Evolutionary conservation across 2,888 invertebrate species (phyloP).

Genomic region (Netelia virgata): DNA sequence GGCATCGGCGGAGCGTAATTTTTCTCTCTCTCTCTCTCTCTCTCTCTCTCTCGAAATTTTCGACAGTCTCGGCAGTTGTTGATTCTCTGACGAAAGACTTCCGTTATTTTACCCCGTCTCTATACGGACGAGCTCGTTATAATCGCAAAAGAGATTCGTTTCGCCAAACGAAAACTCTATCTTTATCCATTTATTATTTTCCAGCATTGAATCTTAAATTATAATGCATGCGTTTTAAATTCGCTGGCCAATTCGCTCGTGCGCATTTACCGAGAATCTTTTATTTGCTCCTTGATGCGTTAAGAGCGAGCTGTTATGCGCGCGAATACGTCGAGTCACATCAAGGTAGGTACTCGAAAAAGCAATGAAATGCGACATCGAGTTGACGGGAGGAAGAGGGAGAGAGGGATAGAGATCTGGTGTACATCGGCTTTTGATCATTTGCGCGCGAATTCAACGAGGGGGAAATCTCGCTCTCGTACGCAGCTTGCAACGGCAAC

Average conservation of each 20-base stretch:
- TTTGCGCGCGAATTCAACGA: conserved; percentile 57
- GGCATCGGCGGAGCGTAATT: neutral
- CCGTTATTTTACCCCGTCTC: conserved; percentile 20
- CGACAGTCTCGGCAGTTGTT: conserved; percentile 27
- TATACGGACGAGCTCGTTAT: neutral
- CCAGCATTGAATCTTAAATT: neutral
- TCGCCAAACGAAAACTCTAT: too few relatives aligned
- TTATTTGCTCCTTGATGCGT: conserved; percentile 23
- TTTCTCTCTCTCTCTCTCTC: conserved; percentile 8
- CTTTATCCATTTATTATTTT: too few relatives aligned
- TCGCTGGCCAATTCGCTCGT: conserved; percentile 24
- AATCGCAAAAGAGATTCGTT: neutral
- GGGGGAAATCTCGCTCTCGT: conserved; percentile 20
- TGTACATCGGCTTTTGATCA: conserved; percentile 58
- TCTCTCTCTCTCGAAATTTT: conserved; percentile 1
- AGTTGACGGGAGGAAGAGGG: too few relatives aligned
- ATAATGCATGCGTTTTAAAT: neutral
- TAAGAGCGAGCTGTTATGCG: neutral
- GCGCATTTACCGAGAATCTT: conserved; percentile 23
- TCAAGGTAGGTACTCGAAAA: conserved; percentile 44
- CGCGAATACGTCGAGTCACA: conserved; percentile 18
- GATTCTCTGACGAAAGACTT: conserved; percentile 44
- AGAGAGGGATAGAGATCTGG: neutral
- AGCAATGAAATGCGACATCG: conserved; percentile 27
- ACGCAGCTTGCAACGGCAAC: conserved; percentile 27